A percentile compares a stretch with the other conserved stretches of the same genome.
Conservation (phyloP, 1,140 invertebrate species). For the Drosophila serrata region DNA sequence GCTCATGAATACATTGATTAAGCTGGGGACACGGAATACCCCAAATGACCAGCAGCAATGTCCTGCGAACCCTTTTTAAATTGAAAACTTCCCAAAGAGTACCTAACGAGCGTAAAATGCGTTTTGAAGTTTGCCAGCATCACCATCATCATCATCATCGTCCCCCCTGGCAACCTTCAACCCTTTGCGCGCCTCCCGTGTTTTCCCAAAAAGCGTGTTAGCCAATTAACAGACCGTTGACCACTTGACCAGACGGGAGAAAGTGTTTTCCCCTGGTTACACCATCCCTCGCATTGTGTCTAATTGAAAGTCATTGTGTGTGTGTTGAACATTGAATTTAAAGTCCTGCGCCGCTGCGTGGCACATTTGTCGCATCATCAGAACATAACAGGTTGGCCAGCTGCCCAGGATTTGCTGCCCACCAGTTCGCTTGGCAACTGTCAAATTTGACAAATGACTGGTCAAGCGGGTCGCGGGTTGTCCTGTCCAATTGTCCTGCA, state of each 20-base stretch:
- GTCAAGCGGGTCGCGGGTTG: conserved; percentile 44
- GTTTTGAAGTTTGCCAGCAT: conserved; percentile 70
- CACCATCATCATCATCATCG: conserved; percentile 52
- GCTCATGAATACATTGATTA: conserved; percentile 53
- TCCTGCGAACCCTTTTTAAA: conserved; percentile 18
- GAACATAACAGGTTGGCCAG: conserved; percentile 58
- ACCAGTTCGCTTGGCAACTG: conserved; percentile 37
- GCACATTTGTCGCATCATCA: conserved; percentile 45
- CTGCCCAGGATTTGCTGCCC: conserved; percentile 47
- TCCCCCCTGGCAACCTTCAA: conserved; percentile 38
- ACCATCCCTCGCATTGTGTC: conserved; percentile 23
- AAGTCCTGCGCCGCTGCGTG: conserved; percentile 8
- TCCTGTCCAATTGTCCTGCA: conserved; percentile 59
- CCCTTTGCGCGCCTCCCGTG: conserved; percentile 43
- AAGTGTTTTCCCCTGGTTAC: conserved; percentile 23
- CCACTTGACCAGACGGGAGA: conserved; percentile 53
- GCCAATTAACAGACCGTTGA: conserved; percentile 73
- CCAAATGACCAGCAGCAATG: conserved; percentile 64
- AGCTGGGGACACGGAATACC: conserved; percentile 25
- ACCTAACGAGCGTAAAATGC: conserved; percentile 76
- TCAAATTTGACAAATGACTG: conserved; percentile 74
- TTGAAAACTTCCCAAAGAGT: conserved; percentile 48
- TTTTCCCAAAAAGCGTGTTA: conserved; percentile 19
- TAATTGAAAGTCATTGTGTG: conserved; percentile 81
- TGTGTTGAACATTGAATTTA: conserved; percentile 45